Evolutionary conservation across 2,797 vertebrate genomes (phyloP).

Genomic region (Anableps anableps): DNA sequence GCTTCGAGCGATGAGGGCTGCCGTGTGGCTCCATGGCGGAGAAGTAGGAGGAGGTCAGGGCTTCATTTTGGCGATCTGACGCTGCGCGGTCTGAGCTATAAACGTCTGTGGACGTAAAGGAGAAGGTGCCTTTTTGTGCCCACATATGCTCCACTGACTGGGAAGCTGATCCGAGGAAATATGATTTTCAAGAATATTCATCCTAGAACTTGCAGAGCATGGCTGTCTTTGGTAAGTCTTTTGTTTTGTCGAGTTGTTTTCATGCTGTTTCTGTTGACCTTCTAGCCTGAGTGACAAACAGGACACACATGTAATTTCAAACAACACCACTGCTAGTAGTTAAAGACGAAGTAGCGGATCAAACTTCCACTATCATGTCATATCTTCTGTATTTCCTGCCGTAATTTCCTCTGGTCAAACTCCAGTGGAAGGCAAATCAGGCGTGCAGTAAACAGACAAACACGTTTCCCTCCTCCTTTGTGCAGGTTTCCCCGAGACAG

Average conservation of each 20-base stretch:
- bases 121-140: not conserved
- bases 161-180: slow-evolving; percentile 13
- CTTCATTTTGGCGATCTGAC: slow-evolving; percentile 26
- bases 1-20: slow-evolving; percentile 38
- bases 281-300: not conserved
- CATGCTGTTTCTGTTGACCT: not conserved
- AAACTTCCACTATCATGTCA: not conserved
- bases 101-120: not conserved
- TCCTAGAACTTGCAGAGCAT: slow-evolving; percentile 52
- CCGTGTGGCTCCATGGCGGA: slow-evolving; percentile 6
- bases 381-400: slow-evolving; percentile 40
- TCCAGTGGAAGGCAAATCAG: slow-evolving; percentile 9
- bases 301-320: not conserved
- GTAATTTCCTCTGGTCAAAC: slow-evolving; percentile 27
- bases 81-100: not conserved
- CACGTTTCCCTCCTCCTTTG: not conserved
- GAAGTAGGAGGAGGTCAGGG: slow-evolving; percentile 37
- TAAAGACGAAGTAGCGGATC: slow-evolving; percentile 3
- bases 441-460: not conserved
- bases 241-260: slow-evolving; percentile 6
- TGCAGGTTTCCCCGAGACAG: slow-evolving; percentile 67
- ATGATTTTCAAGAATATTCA: slow-evolving; percentile 78
- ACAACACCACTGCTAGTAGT: not conserved
- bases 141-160: slow-evolving; percentile 15
- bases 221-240: slow-evolving; percentile 72